phyloP scores from a whole-genome alignment of 2,113 vertebrate species.

The Syngnathus floridae region DNA sequence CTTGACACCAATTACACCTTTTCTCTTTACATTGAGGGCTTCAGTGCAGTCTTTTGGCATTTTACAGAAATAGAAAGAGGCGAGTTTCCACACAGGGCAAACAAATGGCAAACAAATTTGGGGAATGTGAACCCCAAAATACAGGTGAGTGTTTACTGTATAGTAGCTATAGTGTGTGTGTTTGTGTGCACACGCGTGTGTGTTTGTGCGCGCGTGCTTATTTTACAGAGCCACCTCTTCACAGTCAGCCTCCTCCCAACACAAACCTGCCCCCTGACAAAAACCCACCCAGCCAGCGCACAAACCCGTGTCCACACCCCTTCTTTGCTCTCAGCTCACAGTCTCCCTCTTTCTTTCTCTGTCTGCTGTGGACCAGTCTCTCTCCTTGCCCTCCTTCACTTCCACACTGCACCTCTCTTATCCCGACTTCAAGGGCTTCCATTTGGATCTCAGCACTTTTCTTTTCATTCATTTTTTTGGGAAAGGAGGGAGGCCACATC shows the following conservation, averaged over 20 bases:
- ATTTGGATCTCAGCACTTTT: slow-evolving; percentile 13
- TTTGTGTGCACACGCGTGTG: neutral
- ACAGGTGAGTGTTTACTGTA: slow-evolving; percentile 1
- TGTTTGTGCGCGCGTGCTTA: neutral
- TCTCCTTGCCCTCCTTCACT: slow-evolving; percentile 34
- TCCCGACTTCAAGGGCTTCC: slow-evolving; percentile 10
- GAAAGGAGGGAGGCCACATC: neutral
- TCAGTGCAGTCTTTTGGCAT: too few species aligned
- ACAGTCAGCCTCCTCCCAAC: slow-evolving; percentile 2
- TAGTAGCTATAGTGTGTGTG: slow-evolving; percentile 1
- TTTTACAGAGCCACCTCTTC: neutral
- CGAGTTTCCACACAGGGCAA: too few species aligned
- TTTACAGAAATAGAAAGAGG: too few species aligned
- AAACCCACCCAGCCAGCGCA: slow-evolving; percentile 39
- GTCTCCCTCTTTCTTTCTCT: slow-evolving; percentile 39
- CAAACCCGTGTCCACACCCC: slow-evolving; percentile 51
- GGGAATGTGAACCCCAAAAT: neutral
- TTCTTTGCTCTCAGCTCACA: slow-evolving; percentile 43
- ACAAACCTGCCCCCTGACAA: slow-evolving; percentile 11
- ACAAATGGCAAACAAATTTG: neutral
- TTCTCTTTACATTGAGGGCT: too few species aligned
- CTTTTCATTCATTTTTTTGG: slow-evolving; percentile 11
- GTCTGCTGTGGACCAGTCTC: slow-evolving; percentile 48
- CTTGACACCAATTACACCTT: too few species aligned
- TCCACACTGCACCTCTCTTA: slow-evolving; percentile 46